phyloP scores from a whole-genome alignment of 2,888 invertebrate species.

The Campoplex nolae region DNA sequence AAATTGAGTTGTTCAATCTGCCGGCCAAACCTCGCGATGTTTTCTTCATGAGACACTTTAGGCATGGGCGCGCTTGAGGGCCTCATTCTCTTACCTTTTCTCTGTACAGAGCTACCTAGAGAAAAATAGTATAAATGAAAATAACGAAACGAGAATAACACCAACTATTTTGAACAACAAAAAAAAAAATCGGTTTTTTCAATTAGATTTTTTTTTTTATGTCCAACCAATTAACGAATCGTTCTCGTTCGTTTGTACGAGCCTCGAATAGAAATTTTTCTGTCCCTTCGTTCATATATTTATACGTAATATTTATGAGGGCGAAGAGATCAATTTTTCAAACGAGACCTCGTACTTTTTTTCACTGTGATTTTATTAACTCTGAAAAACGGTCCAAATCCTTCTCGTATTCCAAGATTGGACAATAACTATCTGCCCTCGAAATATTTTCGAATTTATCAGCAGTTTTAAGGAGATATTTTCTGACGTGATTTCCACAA shows the following conservation, averaged over 20 bases:
- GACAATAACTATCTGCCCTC: neutral
- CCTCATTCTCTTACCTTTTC: neutral
- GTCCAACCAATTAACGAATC: slow-evolving; percentile 35
- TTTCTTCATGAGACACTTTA: slow-evolving; percentile 73
- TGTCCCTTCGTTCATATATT: neutral
- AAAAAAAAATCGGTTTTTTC: neutral
- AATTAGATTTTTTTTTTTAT: slow-evolving; percentile 6
- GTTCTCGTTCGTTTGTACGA: neutral
- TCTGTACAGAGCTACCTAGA: neutral
- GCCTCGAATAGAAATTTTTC: neutral
- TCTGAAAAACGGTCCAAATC: neutral
- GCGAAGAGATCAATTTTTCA: neutral
- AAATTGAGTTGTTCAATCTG: slow-evolving; percentile 78
- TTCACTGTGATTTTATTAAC: neutral
- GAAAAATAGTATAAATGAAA: slow-evolving; percentile 42
- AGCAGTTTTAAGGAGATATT: neutral
- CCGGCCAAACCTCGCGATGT: slow-evolving; percentile 67
- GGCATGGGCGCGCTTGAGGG: slow-evolving; percentile 20
- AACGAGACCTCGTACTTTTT: neutral
- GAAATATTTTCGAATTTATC: neutral
- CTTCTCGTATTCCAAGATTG: neutral
- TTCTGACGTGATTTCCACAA: neutral
- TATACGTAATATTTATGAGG: neutral
- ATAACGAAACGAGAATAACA: slow-evolving; percentile 48
- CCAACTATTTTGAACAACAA: neutral